These are phyloP conservation scores for Oncorhynchus keta DNA, from an alignment of 2,113 vertebrate genomes.

Conservation along the genomic window DNA sequence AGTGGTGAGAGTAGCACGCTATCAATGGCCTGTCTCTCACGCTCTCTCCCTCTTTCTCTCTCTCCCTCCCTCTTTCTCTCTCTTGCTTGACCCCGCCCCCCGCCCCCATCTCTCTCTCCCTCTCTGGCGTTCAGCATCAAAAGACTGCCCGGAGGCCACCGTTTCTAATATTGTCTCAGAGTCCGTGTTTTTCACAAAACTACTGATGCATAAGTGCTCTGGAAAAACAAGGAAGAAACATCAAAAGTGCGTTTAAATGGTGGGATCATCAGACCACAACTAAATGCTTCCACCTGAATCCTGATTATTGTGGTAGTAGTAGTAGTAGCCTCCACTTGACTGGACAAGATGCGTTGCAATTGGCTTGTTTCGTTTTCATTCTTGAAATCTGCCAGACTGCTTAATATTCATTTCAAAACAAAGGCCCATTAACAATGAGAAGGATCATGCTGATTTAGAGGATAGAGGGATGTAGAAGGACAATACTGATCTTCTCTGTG, in stretches of 20 bases:
- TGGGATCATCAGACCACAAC: slow-evolving; percentile 59
- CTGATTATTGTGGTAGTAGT: slow-evolving; percentile 38
- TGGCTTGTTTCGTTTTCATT: not conserved
- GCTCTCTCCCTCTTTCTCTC: no score
- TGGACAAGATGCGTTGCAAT: not conserved
- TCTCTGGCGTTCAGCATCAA: slow-evolving; percentile 69
- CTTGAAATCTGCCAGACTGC: not conserved
- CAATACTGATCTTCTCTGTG: not conserved
- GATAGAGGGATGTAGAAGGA: not conserved
- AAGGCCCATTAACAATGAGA: not conserved
- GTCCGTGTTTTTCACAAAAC: slow-evolving; percentile 70
- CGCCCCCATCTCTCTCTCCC: slow-evolving; percentile 13
- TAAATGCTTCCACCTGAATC: slow-evolving; percentile 70
- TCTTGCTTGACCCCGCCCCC: not conserved
- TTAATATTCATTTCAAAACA: not conserved
- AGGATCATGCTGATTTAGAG: not conserved
- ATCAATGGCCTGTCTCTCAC: slow-evolving; percentile 57
- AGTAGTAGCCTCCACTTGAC: slow-evolving; percentile 22
- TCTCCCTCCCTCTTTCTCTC: no score
- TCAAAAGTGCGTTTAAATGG: slow-evolving; percentile 72
- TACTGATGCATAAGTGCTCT: slow-evolving; percentile 69
- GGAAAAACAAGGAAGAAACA: slow-evolving; percentile 66
- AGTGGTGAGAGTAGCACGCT: slow-evolving; percentile 57
- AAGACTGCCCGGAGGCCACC: slow-evolving; percentile 66
- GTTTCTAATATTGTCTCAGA: slow-evolving; percentile 76